A percentile compares a stretch with the other conserved stretches of the same genome.
These are phyloP conservation scores for Cremastinae sp. DNA, from an alignment of 2,888 invertebrate genomes.

Conservation along the genomic window DNA sequence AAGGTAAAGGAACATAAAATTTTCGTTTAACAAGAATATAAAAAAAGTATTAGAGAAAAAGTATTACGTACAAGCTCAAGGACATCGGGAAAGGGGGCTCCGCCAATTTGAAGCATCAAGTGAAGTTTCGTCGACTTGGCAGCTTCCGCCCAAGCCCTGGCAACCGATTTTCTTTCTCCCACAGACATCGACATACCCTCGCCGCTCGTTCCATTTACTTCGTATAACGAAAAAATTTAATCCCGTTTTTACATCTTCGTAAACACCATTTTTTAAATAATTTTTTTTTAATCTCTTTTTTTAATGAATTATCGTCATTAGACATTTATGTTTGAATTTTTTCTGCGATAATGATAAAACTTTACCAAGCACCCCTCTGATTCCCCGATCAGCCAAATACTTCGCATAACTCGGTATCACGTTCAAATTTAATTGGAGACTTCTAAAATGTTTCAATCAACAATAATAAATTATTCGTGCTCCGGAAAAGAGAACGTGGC, in stretches of 20 bases:
- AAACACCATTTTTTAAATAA: too few species aligned
- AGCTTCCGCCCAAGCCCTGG: conserved; percentile 85
- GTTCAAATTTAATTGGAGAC: conserved; percentile 71
- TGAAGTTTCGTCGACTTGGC: conserved; percentile 83
- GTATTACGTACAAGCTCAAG: conserved; percentile 83
- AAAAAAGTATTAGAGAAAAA: too few species aligned
- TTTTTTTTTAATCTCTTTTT: conserved; percentile 26
- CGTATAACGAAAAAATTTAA: conserved; percentile 3
- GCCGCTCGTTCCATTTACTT: conserved; percentile 91
- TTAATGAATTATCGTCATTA: neutral
- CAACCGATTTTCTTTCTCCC: conserved; percentile 85
- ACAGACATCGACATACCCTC: conserved; percentile 87
- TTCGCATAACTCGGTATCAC: conserved; percentile 85
- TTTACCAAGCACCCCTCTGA: conserved; percentile 87
- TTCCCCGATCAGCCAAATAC: conserved; percentile 83
- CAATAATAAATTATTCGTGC: too few species aligned
- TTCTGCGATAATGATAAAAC: neutral
- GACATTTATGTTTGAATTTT: neutral
- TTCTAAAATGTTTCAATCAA: conserved; percentile 34
- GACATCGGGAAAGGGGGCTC: conserved; percentile 86
- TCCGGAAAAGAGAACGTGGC: too few species aligned
- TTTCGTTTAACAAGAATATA: neutral
- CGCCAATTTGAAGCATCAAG: conserved; percentile 89
- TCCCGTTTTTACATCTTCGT: conserved; percentile 21
- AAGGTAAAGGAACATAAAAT: neutral